A percentile compares a stretch with the other conserved stretches of the same genome.
Evolutionary conservation across 2,113 vertebrate genomes (phyloP).

Genomic region (Marmota monax): DNA sequence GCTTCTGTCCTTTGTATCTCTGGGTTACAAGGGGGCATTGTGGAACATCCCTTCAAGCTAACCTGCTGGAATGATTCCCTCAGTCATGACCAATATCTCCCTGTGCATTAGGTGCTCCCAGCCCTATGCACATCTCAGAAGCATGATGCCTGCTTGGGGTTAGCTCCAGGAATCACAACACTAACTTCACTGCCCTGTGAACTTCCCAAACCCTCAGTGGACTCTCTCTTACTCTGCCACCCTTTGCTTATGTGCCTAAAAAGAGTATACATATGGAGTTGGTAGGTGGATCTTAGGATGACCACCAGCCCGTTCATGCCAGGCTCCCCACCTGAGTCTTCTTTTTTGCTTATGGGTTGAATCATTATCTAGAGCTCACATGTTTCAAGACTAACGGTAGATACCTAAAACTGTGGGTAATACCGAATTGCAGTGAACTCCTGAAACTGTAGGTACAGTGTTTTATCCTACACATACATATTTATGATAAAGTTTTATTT

Average conservation of each 20-base stretch:
- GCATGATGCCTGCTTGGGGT: too few species aligned
- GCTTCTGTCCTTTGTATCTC: neutral
- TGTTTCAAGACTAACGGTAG: too few species aligned
- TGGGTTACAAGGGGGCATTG: neutral
- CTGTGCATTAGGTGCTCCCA: neutral
- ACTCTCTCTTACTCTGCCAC: neutral
- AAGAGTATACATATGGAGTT: neutral
- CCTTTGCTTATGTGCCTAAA: neutral
- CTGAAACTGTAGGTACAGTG: neutral
- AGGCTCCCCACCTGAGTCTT: neutral
- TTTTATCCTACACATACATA: neutral
- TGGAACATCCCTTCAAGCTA: neutral
- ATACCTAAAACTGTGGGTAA: neutral
- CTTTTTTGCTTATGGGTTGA: neutral
- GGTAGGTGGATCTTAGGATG: neutral
- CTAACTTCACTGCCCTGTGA: neutral
- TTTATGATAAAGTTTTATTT: neutral
- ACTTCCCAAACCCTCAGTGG: rapidly evolving
- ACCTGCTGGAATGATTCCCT: neutral
- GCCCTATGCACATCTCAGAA: neutral
- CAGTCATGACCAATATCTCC: neutral
- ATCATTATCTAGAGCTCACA: neutral
- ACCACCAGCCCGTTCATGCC: neutral
- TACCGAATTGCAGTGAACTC: neutral
- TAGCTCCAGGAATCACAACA: neutral